Percentiles rank a stretch among this genome's conserved stretches.
These are phyloP conservation scores for Anabas testudineus DNA, from an alignment of 2,797 vertebrate species.

Conservation along the genomic window DNA sequence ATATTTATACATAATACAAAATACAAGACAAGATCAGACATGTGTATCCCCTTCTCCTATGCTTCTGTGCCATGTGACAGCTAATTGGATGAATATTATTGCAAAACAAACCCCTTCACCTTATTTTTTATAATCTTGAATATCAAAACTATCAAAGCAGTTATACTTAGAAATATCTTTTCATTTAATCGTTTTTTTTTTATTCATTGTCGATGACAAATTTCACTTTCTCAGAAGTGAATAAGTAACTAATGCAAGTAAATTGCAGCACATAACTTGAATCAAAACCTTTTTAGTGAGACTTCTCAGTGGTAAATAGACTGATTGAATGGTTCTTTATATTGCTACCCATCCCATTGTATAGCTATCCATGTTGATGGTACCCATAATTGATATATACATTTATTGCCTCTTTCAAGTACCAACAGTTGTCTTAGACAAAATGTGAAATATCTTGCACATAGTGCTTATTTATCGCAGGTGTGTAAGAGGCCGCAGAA, in stretches of 20 bases:
- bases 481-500: no score
- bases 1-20: background rate
- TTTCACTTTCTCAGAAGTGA: constrained; percentile 10
- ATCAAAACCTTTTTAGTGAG: constrained; percentile 25
- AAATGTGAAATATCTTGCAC: constrained; percentile 25
- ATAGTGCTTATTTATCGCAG: constrained; percentile 1
- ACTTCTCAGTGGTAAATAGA: constrained; percentile 36
- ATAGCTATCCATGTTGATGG: constrained; percentile 51
- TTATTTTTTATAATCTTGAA: background rate
- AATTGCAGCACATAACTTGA: constrained; percentile 28
- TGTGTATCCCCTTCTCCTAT: no score
- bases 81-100: background rate
- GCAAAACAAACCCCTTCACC: background rate
- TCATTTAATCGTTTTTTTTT: constrained; percentile 9
- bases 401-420: constrained; percentile 41
- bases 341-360: constrained; percentile 35
- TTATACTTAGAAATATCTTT: background rate
- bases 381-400: constrained; percentile 55
- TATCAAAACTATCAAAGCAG: background rate
- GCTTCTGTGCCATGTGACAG: background rate
- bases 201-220: no score
- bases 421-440: constrained; percentile 27
- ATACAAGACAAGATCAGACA: background rate
- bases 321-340: constrained; percentile 36
- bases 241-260: constrained; percentile 20